Conservation (phyloP, 2,888 invertebrate genomes). For the Orgyia antiqua region DNA sequence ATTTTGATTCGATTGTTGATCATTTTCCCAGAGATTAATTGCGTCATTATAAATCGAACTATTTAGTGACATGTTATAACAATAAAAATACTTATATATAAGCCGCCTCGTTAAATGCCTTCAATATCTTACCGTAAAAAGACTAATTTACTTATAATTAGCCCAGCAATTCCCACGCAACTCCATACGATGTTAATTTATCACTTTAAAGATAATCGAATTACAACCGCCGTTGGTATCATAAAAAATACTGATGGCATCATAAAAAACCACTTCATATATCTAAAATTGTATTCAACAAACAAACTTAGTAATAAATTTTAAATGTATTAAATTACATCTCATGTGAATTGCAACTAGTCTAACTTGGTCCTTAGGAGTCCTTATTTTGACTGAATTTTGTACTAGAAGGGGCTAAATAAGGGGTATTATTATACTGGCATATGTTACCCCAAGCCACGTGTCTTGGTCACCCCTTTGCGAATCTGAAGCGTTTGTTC, state of each 20-base stretch:
- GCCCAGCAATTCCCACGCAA: conserved; percentile 17
- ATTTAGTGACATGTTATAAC: too few relatives aligned
- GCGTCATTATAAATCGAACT: too few relatives aligned
- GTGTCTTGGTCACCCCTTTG: conserved; percentile 60
- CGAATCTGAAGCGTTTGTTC: conserved; percentile 33
- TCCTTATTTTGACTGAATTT: too few relatives aligned
- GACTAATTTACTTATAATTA: conserved; percentile 6
- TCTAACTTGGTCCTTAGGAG: conserved; percentile 23
- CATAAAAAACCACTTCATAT: conserved; percentile 63
- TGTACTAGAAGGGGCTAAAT: too few relatives aligned
- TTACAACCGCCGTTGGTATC: conserved; percentile 30
- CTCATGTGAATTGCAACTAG: conserved; percentile 36
- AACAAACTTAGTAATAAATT: conserved; percentile 60
- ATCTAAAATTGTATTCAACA: conserved; percentile 59
- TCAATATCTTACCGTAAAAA: conserved; percentile 2
- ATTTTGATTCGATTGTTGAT: too few relatives aligned
- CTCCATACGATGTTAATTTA: conserved; percentile 18
- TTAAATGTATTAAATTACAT: conserved; percentile 66
- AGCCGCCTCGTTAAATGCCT: neutral
- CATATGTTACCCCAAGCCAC: conserved; percentile 48
- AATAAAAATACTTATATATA: too few relatives aligned
- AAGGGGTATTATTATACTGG: conserved; percentile 34
- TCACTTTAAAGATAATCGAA: conserved; percentile 41
- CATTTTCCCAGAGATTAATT: too few relatives aligned
- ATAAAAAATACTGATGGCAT: conserved; percentile 57